A percentile compares a stretch with the other conserved stretches of the same genome.
Conservation (phyloP, 2,797 vertebrate species). For the Lophius americanus region DNA sequence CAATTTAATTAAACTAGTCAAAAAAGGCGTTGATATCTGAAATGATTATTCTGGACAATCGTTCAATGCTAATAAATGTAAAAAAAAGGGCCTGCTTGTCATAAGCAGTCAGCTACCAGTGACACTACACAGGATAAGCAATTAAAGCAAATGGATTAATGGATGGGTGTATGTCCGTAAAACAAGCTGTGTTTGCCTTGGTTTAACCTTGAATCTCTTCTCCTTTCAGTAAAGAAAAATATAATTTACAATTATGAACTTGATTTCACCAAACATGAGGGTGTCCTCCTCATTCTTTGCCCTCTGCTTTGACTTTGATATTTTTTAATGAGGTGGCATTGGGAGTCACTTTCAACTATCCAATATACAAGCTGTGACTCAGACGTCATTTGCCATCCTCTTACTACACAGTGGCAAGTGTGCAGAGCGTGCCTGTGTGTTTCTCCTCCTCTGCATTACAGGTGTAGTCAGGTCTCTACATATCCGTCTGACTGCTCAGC, state of each 20-base stretch:
- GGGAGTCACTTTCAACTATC: conserved; percentile 28
- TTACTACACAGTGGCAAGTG: conserved; percentile 8
- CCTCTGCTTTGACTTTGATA: conserved; percentile 25
- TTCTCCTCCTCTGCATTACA: conserved; percentile 2
- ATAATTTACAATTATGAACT: conserved; percentile 21
- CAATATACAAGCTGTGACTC: conserved; percentile 23
- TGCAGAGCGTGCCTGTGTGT: neutral
- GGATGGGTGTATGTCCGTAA: neutral
- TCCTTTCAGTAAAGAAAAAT: conserved; percentile 7
- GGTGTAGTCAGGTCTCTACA: conserved; percentile 12
- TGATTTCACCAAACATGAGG: conserved; percentile 10
- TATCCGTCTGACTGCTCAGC: neutral
- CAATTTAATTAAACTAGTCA: too few species aligned
- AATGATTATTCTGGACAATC: too few species aligned
- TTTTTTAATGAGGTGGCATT: conserved; percentile 28
- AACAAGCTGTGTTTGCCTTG: conserved; percentile 28
- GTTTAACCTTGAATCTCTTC: conserved; percentile 9
- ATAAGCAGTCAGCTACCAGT: too few species aligned
- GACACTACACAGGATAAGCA: too few species aligned
- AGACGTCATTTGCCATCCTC: conserved; percentile 15
- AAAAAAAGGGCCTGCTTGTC: too few species aligned
- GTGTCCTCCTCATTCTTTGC: conserved; percentile 1
- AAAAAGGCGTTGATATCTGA: too few species aligned
- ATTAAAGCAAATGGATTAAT: conserved; percentile 3
- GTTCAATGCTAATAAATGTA: too few species aligned